phyloP scores from a whole-genome alignment of 2,888 invertebrate genomes.

The Acanthosepion pharaonis region DNA sequence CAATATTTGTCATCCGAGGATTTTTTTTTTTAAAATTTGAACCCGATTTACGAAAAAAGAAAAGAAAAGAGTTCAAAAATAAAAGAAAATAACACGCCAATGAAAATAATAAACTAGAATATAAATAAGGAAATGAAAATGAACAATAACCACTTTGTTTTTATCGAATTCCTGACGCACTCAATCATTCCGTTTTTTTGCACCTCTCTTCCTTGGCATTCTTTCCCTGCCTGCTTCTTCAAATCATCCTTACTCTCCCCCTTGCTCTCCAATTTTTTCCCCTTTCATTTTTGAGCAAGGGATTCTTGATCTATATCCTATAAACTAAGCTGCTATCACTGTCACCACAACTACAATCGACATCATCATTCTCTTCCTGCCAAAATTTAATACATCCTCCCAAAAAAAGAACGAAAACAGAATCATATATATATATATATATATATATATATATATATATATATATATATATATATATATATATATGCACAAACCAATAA shows the following conservation, averaged over 20 bases:
- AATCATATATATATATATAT: not conserved
- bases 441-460: too few relatives aligned
- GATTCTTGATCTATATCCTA: constrained; percentile 4
- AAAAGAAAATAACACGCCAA: not conserved
- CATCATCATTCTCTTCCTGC: constrained; percentile 7
- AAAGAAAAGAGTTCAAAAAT: not conserved
- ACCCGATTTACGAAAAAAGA: not conserved
- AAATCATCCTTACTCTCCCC: not conserved
- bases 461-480: too few relatives aligned
- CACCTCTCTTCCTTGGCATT: not conserved
- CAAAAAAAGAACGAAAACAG: not conserved
- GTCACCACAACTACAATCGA: constrained; percentile 21
- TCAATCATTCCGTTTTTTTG: constrained; percentile 7
- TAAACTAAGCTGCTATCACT: constrained; percentile 8
- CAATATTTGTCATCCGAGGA: not conserved
- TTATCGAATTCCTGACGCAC: constrained; percentile 8
- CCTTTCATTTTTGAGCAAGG: not conserved
- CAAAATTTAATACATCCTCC: not conserved
- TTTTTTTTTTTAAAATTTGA: not conserved
- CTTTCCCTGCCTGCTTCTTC: not conserved
- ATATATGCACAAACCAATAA: not conserved
- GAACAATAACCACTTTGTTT: constrained; percentile 33
- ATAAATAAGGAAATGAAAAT: not conserved
- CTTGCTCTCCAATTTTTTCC: not conserved
- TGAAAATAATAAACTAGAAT: not conserved